These are phyloP conservation scores for Idaea aversata DNA, from an alignment of 2,888 invertebrate species.

Conservation along the genomic window DNA sequence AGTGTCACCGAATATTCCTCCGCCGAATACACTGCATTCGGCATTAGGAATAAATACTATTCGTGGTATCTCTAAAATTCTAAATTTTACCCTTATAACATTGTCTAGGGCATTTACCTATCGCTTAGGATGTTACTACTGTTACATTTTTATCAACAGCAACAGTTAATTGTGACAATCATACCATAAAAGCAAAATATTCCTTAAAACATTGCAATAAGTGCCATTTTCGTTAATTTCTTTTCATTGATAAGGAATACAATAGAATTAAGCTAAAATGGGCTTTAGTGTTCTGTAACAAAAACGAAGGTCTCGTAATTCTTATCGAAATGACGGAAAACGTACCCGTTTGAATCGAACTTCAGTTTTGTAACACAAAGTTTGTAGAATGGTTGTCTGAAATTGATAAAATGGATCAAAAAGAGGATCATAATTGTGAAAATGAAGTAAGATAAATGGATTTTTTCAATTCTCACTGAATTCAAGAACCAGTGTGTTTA, in stretches of 20 bases:
- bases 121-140: slow-evolving; percentile 50
- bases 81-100: slow-evolving; percentile 8
- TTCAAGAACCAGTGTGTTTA: too few species aligned
- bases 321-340: slow-evolving; percentile 37
- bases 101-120: slow-evolving; percentile 34
- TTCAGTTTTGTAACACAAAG: slow-evolving; percentile 29
- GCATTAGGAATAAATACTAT: too few species aligned
- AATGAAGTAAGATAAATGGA: slow-evolving; percentile 3
- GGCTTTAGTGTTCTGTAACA: slow-evolving; percentile 41
- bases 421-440: not conserved
- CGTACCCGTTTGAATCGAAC: slow-evolving; percentile 36
- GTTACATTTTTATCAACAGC: slow-evolving; percentile 44
- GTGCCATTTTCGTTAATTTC: slow-evolving; percentile 20
- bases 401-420: slow-evolving; percentile 9
- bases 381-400: slow-evolving; percentile 17
- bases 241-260: slow-evolving; percentile 25
- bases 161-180: slow-evolving; percentile 28
- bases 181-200: not conserved
- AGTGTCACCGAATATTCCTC: too few species aligned
- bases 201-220: not conserved
- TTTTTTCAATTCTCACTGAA: too few species aligned
- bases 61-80: not conserved
- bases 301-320: slow-evolving; percentile 24
- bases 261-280: slow-evolving; percentile 37
- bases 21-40: too few species aligned